Evolutionary conservation across 2,888 invertebrate species (phyloP).

Genomic region (Nomada hirtipes): DNA sequence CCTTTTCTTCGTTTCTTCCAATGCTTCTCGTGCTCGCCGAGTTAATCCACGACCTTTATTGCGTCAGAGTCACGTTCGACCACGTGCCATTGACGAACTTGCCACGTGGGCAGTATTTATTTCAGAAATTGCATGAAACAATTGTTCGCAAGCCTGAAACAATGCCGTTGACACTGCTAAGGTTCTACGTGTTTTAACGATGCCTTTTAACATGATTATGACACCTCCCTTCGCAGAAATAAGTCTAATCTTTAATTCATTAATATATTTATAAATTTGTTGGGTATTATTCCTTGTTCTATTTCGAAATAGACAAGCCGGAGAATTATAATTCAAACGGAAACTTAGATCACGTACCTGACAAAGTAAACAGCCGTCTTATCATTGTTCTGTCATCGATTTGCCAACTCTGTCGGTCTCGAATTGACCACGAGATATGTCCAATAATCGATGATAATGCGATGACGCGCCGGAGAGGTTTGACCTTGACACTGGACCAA

Average conservation of each 20-base stretch:
- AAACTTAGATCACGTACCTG: not conserved
- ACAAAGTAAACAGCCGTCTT: constrained; percentile 43
- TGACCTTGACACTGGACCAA: constrained; percentile 84
- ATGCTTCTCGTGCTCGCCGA: constrained; percentile 34
- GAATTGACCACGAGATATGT: constrained; percentile 74
- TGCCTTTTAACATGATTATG: too few relatives aligned
- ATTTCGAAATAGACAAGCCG: too few relatives aligned
- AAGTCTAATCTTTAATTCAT: too few relatives aligned
- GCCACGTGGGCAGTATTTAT: constrained; percentile 23
- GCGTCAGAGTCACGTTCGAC: constrained; percentile 51
- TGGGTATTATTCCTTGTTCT: not conserved
- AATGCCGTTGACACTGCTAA: not conserved
- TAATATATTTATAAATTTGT: too few relatives aligned
- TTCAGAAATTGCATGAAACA: not conserved
- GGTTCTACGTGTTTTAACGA: too few relatives aligned
- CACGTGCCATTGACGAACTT: constrained; percentile 58
- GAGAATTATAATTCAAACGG: not conserved
- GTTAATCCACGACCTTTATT: constrained; percentile 70
- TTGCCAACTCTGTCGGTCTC: constrained; percentile 53
- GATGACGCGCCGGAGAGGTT: constrained; percentile 80
- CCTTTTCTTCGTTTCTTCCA: constrained; percentile 64
- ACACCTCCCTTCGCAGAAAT: too few relatives aligned
- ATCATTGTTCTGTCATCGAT: constrained; percentile 62
- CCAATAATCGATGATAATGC: constrained; percentile 83
- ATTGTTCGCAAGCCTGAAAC: too few relatives aligned